Base-by-base conservation (phyloP, 2,113 vertebrate species). In the pig (Sus scrofa) region DNA sequence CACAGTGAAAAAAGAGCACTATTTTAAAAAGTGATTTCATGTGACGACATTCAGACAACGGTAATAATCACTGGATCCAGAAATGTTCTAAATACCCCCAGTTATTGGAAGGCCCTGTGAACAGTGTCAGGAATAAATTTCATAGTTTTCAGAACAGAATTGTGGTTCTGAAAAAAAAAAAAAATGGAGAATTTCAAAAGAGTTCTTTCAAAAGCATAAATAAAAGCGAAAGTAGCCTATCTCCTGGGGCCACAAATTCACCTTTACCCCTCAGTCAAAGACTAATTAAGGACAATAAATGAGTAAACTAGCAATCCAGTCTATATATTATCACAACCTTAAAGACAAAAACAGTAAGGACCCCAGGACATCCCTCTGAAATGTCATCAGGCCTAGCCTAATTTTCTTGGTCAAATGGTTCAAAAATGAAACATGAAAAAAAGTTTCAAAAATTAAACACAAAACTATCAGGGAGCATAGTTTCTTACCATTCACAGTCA, bases 401-500 rank as follows among this genome's bases (percentile, higher is more conserved):
- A 91, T 93, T 86, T 95, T 86, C 82, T 96, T 94, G 34, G 30
- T n/a, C 73, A 91, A 83, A 19, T 67, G 34, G 14, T 86, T 91
- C 27, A 83, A 83, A 89, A 95, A 91, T 1, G 20, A 7, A 88
- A 87, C 65, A 52, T 13, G 30, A 84, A 84, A 96, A 96, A 97
- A 65, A 34, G 39, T 14, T 91, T 91, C 84, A 44, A 44, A 44
- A 44, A 44, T 44, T 79, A 89, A 95, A 39, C 56, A 60, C 30
- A 84, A 27, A 87, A 63, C 10, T 6, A 27, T 37, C 27, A 87
- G 87, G 26, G 44, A 90, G 7, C 32, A 27, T 19, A 30, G 67
- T 18, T 90, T 73, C 98, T 98, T 98, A 99, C 99, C 99, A 97
- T 99, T 99, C 58, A 99, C 98, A n/a, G 98, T 99, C 96, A 99